Base-by-base conservation (phyloP, 2,888 invertebrate species). In the Pandemis cinnamomeana region DNA sequence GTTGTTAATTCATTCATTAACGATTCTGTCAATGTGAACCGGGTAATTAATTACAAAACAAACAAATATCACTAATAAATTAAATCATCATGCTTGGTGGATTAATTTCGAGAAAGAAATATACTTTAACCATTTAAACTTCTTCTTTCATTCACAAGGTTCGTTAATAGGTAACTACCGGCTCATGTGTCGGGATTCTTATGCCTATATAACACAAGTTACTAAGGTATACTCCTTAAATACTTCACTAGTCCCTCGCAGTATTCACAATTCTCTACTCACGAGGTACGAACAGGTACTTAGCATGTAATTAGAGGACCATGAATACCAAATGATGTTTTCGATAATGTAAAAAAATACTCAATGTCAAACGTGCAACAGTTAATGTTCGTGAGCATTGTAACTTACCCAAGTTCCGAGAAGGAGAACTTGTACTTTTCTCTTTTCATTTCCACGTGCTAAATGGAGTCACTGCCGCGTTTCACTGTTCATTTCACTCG, bases 371-470 rank as follows among this genome's bases (percentile, higher is more conserved):
- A 61, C 69, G 7, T 15, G 58, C 20, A 62, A 44, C 41, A 13
- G 44, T 46, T 10, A 62, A 46, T 41, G 20, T 69, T 53, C 7
- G 7, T 42, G 36, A 61, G 20, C 44, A 55, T 62, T 68, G 0
- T 63, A 53, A 85, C 91, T 90, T 79, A 93, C 93, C 91, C 82
- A 83, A 88, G 81, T 88, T 86, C 83, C 82, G 83, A 86, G 81
- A 81, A 82, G 79, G 81, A 83, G 82, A 81, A 84, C 91, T 92
- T 93, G 84, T 93, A 93, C 89, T 94, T 94, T 93, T 93, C 93
- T 89, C 92, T 94, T 93, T 93, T 93, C 93, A 93, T 94, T 88
- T 92, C 93, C 90, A 89, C 88, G 86, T 80, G 82, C 85, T 86
- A 84, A 80, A 81, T 79, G 42, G n/a, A 80, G 81, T 84, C 80